phyloP scores from a whole-genome alignment of 1,140 invertebrate genomes.

The Micrasema minimum region DNA sequence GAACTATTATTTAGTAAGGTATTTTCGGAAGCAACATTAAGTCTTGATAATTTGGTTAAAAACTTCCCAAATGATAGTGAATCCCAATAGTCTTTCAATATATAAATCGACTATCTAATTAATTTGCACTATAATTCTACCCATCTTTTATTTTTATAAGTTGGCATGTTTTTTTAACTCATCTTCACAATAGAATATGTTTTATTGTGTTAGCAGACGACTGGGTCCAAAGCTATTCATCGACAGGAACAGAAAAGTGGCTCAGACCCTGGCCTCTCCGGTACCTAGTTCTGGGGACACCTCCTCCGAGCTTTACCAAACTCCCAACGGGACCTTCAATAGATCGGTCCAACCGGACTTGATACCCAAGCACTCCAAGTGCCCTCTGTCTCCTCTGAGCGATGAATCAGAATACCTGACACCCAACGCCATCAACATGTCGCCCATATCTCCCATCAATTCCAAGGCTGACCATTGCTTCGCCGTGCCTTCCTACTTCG shows the following conservation, averaged over 20 bases:
- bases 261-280: slow-evolving; percentile 10
- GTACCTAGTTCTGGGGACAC: slow-evolving; percentile 52
- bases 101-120: too few species aligned
- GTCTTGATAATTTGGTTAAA: too few species aligned
- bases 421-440: slow-evolving; percentile 57
- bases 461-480: slow-evolving; percentile 55
- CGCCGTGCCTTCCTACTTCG: slow-evolving; percentile 65
- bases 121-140: too few species aligned
- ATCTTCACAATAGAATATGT: slow-evolving; percentile 27
- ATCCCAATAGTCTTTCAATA: too few species aligned
- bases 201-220: slow-evolving; percentile 44
- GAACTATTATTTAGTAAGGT: too few species aligned
- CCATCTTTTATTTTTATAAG: background rate
- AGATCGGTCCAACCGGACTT: slow-evolving; percentile 57
- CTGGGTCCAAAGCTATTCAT: slow-evolving; percentile 49
- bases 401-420: slow-evolving; percentile 59
- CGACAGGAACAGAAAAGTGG: slow-evolving; percentile 36
- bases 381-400: slow-evolving; percentile 54
- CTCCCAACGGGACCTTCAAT: slow-evolving; percentile 58
- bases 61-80: too few species aligned
- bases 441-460: slow-evolving; percentile 29
- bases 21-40: too few species aligned
- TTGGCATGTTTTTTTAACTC: slow-evolving; percentile 5
- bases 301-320: slow-evolving; percentile 57
- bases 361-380: slow-evolving; percentile 55